Base-by-base conservation (phyloP, 2,113 vertebrate genomes). In the Rhinopomastus cyanomelas region DNA sequence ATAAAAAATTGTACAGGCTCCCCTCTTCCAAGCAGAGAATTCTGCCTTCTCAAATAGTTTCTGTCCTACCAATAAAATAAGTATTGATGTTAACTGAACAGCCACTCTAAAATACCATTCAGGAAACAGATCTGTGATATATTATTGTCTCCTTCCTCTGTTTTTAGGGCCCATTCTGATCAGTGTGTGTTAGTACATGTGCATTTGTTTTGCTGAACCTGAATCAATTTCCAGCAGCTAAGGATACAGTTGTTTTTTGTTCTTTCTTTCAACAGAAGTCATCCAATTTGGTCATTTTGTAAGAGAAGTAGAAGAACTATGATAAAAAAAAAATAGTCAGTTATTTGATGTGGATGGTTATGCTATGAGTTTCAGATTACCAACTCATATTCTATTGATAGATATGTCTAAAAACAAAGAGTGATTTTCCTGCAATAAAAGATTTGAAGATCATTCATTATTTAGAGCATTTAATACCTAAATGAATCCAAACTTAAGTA, bases 391-490 rank as follows among this genome's bases (percentile, higher is more conserved):
- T 62, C 60, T 51, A 11, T 60, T 59, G 8, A 56, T 83, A 48
- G 9, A 9, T 69, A 7, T 44, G 9, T 18, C 77, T 14, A 90
- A 93, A 86, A 76, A 60, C n/a, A 72, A 86, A 81, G 26, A 62
- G 12, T 48, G 21, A 37, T 64, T 91, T 88, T 80, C 12, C 10
- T 32, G 32, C 22, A 71, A 4, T 4, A 74, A 65, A 90, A 77
- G 1, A 21, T 81, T 71, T 65, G 39, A 89, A 71, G 59, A 10
- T 80, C 42, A 21, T 23, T 69, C 56, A 29, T 17, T 25, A 89
- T 95, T 87, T 77, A 89, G 52, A 81, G 34, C 12, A 88, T 59
- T 76, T 80, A 86, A 84, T 80, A 32, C 15, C 20, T 91, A 53
- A 37, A 36, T 52, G 56, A 89, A 69, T 22, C 6, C 27, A 51